Percentiles rank a stretch among this genome's conserved stretches.
phyloP scores from a whole-genome alignment of 2,113 vertebrate species.

The Entelurus aequoreus region DNA sequence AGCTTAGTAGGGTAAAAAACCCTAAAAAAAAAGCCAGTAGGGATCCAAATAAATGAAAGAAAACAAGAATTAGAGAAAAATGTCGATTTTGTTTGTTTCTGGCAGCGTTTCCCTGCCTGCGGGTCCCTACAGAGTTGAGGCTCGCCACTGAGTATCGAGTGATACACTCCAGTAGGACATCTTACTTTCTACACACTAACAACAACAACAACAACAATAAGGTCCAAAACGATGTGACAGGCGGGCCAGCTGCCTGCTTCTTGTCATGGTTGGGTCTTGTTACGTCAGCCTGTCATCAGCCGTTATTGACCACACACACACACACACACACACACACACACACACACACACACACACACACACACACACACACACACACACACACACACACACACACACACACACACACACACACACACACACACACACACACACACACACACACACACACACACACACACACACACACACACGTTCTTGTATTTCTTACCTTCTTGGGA shows the following conservation, averaged over 20 bases:
- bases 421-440: too few species aligned
- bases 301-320: slow-evolving; percentile 32
- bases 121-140: neutral
- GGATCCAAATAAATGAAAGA: neutral
- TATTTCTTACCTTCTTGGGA: too few species aligned
- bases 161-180: neutral
- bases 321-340: slow-evolving; percentile 1
- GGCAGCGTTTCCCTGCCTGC: neutral
- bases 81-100: neutral
- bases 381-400: too few species aligned
- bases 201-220: slow-evolving; percentile 14
- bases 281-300: slow-evolving; percentile 49
- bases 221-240: slow-evolving; percentile 28
- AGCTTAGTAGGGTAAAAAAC: too few species aligned
- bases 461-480: too few species aligned
- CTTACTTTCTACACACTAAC: neutral
- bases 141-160: neutral
- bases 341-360: slow-evolving; percentile 1
- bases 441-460: too few species aligned
- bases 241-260: slow-evolving; percentile 21
- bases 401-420: too few species aligned
- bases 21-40: too few species aligned
- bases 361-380: neutral
- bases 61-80: neutral
- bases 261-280: slow-evolving; percentile 29